phyloP scores from a whole-genome alignment of 2,113 vertebrate species.

The Pristiophorus japonicus region DNA sequence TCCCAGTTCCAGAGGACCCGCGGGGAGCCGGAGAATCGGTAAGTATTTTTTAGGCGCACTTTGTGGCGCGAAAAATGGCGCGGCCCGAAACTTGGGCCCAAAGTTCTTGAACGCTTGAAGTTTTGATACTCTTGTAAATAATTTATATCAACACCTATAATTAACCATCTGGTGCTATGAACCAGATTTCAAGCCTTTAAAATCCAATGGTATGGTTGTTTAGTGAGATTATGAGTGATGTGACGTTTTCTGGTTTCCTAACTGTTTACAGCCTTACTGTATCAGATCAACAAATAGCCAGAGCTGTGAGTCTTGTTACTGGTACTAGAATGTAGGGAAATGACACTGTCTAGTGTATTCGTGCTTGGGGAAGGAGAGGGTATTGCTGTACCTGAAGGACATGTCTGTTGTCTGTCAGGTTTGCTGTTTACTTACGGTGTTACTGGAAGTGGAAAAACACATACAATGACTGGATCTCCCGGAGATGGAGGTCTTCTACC shows the following conservation, averaged over 20 bases:
- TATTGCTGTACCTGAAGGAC: neutral
- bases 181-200: neutral
- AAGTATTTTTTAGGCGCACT: no score
- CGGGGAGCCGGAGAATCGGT: no score
- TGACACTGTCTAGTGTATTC: neutral
- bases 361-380: neutral
- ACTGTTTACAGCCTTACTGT: neutral
- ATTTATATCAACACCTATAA: neutral
- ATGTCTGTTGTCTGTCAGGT: conserved; percentile 56
- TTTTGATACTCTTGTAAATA: neutral
- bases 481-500: conserved; percentile 87
- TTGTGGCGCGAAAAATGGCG: no score
- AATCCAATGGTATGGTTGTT: neutral
- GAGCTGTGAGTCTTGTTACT: neutral
- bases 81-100: no score
- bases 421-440: conserved; percentile 92
- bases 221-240: neutral
- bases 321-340: neutral
- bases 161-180: neutral
- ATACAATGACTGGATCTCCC: conserved; percentile 89
- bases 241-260: neutral
- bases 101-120: no score
- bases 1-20: no score
- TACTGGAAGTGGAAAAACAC: conserved; percentile 92
- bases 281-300: neutral